Conservation (phyloP, 2,888 invertebrate species). For the Caenorhabditis imperialis region DNA sequence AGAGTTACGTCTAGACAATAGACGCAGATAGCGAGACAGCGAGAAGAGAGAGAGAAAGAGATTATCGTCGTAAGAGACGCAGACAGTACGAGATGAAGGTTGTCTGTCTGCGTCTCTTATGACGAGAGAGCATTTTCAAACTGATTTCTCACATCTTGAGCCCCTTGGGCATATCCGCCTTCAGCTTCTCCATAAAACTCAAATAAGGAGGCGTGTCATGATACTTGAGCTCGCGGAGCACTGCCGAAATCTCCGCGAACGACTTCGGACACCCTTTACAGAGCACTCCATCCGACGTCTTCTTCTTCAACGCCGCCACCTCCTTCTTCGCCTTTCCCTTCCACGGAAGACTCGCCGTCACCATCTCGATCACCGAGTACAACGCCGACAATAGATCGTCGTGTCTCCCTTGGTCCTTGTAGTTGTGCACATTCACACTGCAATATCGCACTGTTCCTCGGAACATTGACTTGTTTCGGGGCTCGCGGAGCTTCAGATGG, state of each 20-base stretch:
- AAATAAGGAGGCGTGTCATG: slow-evolving; percentile 64
- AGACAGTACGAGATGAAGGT: no score
- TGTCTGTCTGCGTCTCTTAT: no score
- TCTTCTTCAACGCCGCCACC: slow-evolving; percentile 63
- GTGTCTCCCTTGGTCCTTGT: slow-evolving; percentile 86
- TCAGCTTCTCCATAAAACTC: slow-evolving; percentile 57
- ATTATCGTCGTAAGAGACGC: no score
- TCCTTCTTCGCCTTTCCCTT: slow-evolving; percentile 70
- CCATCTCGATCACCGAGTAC: slow-evolving; percentile 68
- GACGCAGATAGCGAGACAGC: no score
- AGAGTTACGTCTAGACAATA: no score
- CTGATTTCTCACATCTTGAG: slow-evolving; percentile 55
- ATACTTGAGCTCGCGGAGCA: slow-evolving; percentile 64
- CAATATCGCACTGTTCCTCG: slow-evolving; percentile 95
- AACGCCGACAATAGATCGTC: slow-evolving; percentile 53
- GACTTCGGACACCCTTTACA: slow-evolving; percentile 65
- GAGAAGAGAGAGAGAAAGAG: no score
- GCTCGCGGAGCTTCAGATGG: slow-evolving; percentile 82
- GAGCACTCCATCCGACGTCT: slow-evolving; percentile 58
- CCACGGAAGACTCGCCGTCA: slow-evolving; percentile 71
- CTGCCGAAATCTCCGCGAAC: slow-evolving; percentile 60
- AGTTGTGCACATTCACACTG: slow-evolving; percentile 97
- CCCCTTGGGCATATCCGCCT: slow-evolving; percentile 57
- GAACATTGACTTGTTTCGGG: slow-evolving; percentile 84
- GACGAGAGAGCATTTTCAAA: background rate